phyloP scores from a whole-genome alignment of 2,797 vertebrate species.

The Holocentrus rufus region DNA sequence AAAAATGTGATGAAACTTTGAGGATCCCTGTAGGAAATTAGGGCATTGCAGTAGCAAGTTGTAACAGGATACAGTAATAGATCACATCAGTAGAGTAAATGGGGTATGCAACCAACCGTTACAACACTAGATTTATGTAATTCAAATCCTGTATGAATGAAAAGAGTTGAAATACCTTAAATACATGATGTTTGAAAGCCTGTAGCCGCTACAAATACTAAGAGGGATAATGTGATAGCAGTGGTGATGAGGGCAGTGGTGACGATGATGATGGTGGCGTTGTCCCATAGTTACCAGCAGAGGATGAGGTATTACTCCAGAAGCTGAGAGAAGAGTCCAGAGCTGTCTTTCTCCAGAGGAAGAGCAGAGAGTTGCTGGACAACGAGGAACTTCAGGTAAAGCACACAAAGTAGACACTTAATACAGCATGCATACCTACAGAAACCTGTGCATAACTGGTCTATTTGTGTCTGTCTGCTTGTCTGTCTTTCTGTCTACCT shows the following conservation, averaged over 20 bases:
- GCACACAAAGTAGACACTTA: neutral
- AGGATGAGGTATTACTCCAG: constrained; percentile 96
- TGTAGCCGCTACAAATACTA: no score
- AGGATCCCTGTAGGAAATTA: no score
- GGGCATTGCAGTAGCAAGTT: no score
- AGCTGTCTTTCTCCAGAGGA: constrained; percentile 98
- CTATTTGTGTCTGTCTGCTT: neutral
- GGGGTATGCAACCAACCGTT: no score
- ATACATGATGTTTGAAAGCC: no score
- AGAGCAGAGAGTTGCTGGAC: constrained; percentile 95
- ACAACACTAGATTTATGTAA: no score
- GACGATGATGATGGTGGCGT: neutral
- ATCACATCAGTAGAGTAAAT: no score
- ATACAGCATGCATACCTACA: neutral
- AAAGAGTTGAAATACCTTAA: no score
- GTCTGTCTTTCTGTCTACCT: no score
- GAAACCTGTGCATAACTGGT: neutral
- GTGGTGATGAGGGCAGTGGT: neutral
- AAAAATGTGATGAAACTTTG: neutral
- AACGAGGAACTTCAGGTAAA: constrained; percentile 97
- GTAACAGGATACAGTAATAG: no score
- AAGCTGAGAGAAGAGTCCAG: constrained; percentile 97
- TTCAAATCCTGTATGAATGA: no score
- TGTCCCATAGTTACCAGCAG: constrained; percentile 89
- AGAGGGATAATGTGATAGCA: no score